Conservation (phyloP, 2,888 invertebrate species). For the Lasioglossum zephyrum region DNA sequence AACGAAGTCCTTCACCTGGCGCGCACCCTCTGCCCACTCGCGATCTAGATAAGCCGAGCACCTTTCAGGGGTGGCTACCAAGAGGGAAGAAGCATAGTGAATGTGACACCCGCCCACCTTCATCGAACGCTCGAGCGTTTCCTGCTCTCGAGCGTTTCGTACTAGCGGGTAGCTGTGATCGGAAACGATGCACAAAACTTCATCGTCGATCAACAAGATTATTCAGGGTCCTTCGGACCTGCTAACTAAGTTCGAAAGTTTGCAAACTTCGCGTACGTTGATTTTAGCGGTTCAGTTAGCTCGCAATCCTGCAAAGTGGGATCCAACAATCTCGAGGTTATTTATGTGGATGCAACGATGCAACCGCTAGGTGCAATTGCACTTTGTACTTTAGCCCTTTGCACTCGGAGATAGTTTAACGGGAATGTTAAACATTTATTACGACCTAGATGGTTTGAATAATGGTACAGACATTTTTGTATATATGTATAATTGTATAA, state of each 20-base stretch:
- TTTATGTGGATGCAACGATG: no score
- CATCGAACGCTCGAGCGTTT: slow-evolving; percentile 29
- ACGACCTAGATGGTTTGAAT: no score
- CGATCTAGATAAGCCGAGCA: slow-evolving; percentile 39
- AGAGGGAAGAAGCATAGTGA: slow-evolving; percentile 27
- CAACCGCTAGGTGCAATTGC: no score
- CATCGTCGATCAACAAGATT: neutral
- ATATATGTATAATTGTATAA: no score
- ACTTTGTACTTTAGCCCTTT: no score
- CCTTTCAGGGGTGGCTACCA: slow-evolving; percentile 34
- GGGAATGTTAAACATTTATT: no score
- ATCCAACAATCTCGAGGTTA: no score
- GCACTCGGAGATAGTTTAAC: no score
- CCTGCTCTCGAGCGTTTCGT: neutral
- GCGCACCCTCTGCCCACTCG: slow-evolving; percentile 23
- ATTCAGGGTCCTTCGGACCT: neutral
- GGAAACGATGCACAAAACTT: neutral
- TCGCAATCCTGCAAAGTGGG: no score
- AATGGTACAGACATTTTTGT: no score
- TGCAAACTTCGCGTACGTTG: neutral
- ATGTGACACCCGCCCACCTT: neutral
- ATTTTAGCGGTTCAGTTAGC: neutral
- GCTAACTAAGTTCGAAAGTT: neutral
- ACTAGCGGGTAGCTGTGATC: neutral
- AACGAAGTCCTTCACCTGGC: slow-evolving; percentile 8